Conservation (phyloP, 2,797 vertebrate species). For the Anas flavirostris region DNA sequence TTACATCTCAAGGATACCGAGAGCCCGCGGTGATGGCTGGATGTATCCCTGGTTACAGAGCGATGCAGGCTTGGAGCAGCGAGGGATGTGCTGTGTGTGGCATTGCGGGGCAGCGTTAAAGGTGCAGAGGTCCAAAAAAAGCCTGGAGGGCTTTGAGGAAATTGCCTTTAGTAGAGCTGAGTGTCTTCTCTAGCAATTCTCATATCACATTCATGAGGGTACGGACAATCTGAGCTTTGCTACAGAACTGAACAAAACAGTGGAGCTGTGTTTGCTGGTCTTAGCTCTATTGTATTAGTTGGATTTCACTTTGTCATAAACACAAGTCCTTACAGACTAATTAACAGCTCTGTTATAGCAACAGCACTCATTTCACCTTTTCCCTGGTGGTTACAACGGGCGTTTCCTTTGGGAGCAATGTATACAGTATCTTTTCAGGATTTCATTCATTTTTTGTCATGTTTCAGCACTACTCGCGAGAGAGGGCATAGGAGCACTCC, state of each 20-base stretch:
- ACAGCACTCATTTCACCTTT: background rate
- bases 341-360: slow-evolving; percentile 3
- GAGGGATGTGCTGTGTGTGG: background rate
- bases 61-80: background rate
- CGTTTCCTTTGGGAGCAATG: background rate
- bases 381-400: background rate
- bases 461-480: background rate
- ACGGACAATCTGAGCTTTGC: background rate
- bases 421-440: background rate
- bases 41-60: background rate
- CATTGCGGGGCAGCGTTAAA: background rate
- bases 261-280: background rate
- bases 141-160: background rate
- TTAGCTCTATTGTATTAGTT: background rate
- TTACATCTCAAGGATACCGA: slow-evolving; percentile 61
- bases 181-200: background rate
- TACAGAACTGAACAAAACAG: background rate
- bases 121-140: background rate
- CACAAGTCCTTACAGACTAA: slow-evolving; percentile 24
- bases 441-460: background rate
- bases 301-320: slow-evolving; percentile 16
- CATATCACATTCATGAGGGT: background rate
- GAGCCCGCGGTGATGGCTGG: slow-evolving; percentile 11
- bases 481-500: background rate
- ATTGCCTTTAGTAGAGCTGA: background rate